Percentiles rank a stretch among this genome's conserved stretches.
phyloP scores from a whole-genome alignment of 1,140 invertebrate species.

The Drosophila varians region DNA sequence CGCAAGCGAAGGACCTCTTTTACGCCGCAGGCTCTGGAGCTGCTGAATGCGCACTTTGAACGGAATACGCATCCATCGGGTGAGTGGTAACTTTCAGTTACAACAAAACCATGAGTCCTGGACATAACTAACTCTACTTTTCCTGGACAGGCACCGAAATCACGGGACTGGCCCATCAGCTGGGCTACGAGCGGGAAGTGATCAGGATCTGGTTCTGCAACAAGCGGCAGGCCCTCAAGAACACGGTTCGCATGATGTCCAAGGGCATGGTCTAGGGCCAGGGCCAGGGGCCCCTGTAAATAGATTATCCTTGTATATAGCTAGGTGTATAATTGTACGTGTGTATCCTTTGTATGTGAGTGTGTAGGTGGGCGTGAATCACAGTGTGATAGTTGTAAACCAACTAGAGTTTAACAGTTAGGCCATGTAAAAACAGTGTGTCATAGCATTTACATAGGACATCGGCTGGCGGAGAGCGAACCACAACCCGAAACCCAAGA shows the following conservation, averaged over 20 bases:
- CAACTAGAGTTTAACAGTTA: conserved; percentile 62
- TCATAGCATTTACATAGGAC: conserved; percentile 75
- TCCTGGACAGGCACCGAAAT: conserved; percentile 94
- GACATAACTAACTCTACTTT: not conserved
- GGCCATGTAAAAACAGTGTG: conserved; percentile 79
- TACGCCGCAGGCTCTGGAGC: conserved; percentile 96
- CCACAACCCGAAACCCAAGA: conserved; percentile 31
- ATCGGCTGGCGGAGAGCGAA: conserved; percentile 34
- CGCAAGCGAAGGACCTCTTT: conserved; percentile 98
- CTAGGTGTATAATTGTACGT: conserved; percentile 19
- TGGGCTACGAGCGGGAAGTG: conserved; percentile 98
- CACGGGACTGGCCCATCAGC: conserved; percentile 95
- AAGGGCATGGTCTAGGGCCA: conserved; percentile 87
- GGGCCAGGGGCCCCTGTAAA: conserved; percentile 19
- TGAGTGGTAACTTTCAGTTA: conserved; percentile 85
- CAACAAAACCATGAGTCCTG: not conserved
- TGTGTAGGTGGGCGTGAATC: conserved; percentile 39
- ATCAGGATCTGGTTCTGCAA: conserved; percentile 99
- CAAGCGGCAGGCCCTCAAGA: conserved; percentile 98
- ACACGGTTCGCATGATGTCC: conserved; percentile 96
- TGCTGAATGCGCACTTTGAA: conserved; percentile 97
- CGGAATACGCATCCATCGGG: conserved; percentile 99
- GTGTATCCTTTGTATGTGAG: not conserved
- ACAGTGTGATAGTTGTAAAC: conserved; percentile 75
- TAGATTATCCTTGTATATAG: conserved; percentile 54